These are phyloP conservation scores for Phyllotis vaccarum DNA, from an alignment of 2,797 vertebrate genomes.

Conservation along the genomic window DNA sequence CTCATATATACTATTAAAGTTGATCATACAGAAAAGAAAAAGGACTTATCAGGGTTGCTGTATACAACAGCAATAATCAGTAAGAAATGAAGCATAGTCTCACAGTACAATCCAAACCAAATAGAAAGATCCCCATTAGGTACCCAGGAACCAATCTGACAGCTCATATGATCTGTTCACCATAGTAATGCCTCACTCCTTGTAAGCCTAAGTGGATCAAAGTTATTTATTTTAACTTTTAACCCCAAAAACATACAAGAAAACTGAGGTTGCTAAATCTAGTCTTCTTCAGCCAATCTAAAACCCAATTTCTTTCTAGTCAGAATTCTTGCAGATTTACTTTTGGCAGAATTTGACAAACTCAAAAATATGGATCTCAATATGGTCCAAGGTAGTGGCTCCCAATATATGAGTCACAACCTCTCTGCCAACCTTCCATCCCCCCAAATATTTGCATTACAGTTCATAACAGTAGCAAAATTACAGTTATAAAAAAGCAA, in stretches of 20 bases:
- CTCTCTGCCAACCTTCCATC: background rate
- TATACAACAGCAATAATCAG: background rate
- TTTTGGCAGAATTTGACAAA: constrained; percentile 41
- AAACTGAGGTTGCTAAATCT: background rate
- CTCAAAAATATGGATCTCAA: constrained; percentile 33
- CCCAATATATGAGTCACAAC: background rate
- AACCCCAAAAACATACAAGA: background rate
- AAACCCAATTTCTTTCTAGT: background rate
- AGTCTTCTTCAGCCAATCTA: background rate
- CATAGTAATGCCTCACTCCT: constrained; percentile 13
- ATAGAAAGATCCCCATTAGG: background rate
- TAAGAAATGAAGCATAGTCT: constrained; percentile 32
- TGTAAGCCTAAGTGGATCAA: background rate
- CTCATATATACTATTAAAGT: background rate
- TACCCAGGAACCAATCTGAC: background rate
- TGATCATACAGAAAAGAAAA: background rate
- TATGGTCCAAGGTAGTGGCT: background rate
- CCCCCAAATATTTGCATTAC: background rate
- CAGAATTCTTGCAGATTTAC: background rate
- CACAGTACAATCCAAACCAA: background rate
- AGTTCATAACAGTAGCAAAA: background rate
- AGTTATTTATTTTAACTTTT: constrained; percentile 21
- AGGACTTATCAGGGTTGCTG: background rate
- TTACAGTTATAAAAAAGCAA: background rate
- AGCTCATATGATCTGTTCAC: background rate